Percentiles rank a stretch among this genome's conserved stretches.
These are phyloP conservation scores for Beroe ovata DNA, from an alignment of 37 sponge, comb jelly and placozoan species.

Conservation along the genomic window DNA sequence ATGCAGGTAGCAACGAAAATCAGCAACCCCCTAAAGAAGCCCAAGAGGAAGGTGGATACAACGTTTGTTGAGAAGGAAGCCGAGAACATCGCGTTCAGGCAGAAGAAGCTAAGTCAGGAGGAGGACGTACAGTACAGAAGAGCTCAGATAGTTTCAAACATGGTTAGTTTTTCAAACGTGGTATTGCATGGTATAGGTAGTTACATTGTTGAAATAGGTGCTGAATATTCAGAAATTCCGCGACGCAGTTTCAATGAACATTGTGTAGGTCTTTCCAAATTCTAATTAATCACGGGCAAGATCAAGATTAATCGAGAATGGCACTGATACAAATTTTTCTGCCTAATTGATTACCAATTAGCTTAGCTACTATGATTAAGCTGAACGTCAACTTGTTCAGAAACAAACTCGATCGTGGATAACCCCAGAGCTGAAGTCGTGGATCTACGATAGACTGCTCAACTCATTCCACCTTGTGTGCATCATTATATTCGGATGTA, in stretches of 20 bases:
- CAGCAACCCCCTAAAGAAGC: constrained; percentile 14
- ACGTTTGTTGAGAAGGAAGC: constrained; percentile 9
- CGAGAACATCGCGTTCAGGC: not conserved
- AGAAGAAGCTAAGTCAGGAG: not conserved
- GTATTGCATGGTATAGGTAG: no score
- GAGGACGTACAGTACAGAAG: constrained; percentile 18
- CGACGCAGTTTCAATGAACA: no score
- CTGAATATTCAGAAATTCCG: no score
- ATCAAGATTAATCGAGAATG: no score
- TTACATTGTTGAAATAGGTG: no score
- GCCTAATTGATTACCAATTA: no score
- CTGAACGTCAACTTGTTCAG: no score
- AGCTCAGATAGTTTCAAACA: constrained; percentile 21
- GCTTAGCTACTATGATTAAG: no score
- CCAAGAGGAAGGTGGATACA: constrained; percentile 1
- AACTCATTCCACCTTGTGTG: not conserved
- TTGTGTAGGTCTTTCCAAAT: no score
- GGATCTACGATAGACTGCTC: constrained; percentile 21
- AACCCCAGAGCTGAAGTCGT: not conserved
- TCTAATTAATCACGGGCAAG: no score
- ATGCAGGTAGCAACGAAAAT: constrained; percentile 30
- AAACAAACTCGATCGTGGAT: constrained; percentile 49
- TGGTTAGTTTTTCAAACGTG: no score
- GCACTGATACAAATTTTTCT: no score
- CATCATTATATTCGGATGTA: not conserved